A percentile compares a stretch with the other conserved stretches of the same genome.
Conservation (phyloP, 2,113 vertebrate genomes). For the Bujurquina vittata region DNA sequence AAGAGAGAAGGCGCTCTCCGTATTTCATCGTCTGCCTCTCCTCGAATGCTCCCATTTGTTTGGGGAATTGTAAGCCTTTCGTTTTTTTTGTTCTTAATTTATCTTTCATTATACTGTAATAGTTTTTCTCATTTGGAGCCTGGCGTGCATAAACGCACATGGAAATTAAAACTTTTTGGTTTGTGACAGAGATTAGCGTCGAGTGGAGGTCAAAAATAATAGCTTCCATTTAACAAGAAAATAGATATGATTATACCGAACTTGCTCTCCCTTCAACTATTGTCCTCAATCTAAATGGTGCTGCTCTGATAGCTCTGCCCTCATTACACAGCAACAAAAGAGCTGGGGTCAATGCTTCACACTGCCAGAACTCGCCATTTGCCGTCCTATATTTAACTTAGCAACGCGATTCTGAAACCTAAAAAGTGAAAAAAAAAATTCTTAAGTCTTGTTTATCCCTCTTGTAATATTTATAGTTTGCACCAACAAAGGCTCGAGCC, state of each 20-base stretch:
- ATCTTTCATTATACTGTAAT: conserved; percentile 72
- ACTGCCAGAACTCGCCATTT: conserved; percentile 9
- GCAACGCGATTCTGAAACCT: background rate
- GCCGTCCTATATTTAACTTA: conserved; percentile 36
- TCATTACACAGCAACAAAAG: conserved; percentile 61
- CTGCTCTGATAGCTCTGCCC: conserved; percentile 52
- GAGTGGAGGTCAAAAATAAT: conserved; percentile 77
- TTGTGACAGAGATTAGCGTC: conserved; percentile 72
- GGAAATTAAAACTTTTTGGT: conserved; percentile 71
- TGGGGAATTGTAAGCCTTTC: conserved; percentile 69
- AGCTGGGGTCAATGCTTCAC: background rate
- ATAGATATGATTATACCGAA: conserved; percentile 69
- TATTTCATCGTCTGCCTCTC: conserved; percentile 30
- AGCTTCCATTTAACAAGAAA: conserved; percentile 69
- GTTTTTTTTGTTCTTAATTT: conserved; percentile 74
- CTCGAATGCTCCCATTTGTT: conserved; percentile 61
- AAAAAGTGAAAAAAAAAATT: background rate
- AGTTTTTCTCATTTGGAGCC: conserved; percentile 71
- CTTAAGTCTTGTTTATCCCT: background rate
- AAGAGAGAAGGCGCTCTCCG: conserved; percentile 8
- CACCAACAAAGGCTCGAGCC: conserved; percentile 13
- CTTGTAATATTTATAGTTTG: conserved; percentile 14
- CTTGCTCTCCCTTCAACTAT: conserved; percentile 64
- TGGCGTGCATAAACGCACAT: conserved; percentile 52
- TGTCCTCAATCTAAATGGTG: conserved; percentile 58